Percentiles rank a stretch among this genome's conserved stretches.
These are phyloP conservation scores for Microtus richardsoni DNA, from an alignment of 2,113 vertebrate species.

Conservation along the genomic window DNA sequence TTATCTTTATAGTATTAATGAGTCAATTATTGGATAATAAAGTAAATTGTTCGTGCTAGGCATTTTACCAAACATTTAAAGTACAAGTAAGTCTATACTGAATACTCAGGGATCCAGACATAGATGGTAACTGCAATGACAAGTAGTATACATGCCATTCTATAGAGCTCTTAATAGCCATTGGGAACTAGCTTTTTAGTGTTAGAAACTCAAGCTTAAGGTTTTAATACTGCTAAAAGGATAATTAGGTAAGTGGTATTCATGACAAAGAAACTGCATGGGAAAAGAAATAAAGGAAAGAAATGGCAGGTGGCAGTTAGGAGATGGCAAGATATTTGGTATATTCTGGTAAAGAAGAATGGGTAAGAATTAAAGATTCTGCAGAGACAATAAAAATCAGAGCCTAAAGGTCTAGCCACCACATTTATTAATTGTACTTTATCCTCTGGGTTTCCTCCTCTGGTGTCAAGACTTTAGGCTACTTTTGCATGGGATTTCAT, in stretches of 20 bases:
- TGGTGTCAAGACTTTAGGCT: background rate
- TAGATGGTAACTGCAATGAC: background rate
- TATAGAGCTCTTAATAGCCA: background rate
- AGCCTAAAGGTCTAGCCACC: background rate
- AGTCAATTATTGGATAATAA: conserved; percentile 9
- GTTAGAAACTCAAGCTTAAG: background rate
- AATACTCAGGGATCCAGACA: background rate
- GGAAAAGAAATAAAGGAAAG: background rate
- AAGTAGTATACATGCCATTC: background rate
- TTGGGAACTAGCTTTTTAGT: background rate
- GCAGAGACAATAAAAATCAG: background rate
- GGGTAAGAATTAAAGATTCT: background rate
- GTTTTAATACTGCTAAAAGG: background rate
- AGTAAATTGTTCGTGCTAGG: background rate
- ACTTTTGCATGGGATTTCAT: background rate
- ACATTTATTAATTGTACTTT: background rate
- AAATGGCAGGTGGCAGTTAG: background rate
- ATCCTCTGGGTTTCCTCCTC: background rate
- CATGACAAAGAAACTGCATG: background rate
- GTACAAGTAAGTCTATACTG: background rate
- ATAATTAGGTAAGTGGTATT: background rate
- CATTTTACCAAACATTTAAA: background rate
- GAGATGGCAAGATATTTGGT: background rate
- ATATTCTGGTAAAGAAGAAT: background rate
- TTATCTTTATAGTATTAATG: background rate